phyloP scores from a whole-genome alignment of 2,113 vertebrate genomes.

The Anoura caudifer region DNA sequence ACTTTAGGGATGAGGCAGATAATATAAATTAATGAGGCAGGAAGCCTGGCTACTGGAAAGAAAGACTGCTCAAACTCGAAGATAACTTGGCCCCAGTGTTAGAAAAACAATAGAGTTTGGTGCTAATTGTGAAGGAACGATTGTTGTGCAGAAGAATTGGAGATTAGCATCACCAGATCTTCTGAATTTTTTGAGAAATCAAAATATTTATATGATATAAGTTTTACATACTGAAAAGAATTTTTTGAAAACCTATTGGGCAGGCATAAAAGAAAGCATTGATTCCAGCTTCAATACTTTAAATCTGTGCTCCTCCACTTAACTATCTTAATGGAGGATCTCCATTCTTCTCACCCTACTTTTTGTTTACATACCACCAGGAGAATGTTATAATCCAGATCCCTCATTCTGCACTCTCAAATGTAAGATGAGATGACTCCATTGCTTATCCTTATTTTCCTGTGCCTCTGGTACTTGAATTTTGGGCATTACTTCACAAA shows the following conservation, averaged over 20 bases:
- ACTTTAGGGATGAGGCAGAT: neutral
- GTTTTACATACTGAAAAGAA: neutral
- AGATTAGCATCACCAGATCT: neutral
- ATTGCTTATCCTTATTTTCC: neutral
- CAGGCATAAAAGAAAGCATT: neutral
- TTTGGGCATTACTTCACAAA: neutral
- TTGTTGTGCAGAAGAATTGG: neutral
- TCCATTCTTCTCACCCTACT: neutral
- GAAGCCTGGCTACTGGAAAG: neutral
- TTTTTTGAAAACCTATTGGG: neutral
- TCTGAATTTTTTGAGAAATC: neutral
- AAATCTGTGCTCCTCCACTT: neutral
- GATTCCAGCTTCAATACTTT: neutral
- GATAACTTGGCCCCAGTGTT: neutral
- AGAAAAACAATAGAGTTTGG: neutral
- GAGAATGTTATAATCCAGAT: neutral
- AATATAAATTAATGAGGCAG: neutral
- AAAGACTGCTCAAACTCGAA: neutral
- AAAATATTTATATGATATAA: neutral
- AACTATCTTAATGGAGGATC: neutral
- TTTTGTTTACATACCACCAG: neutral
- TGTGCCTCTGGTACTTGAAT: neutral
- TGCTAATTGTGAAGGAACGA: neutral
- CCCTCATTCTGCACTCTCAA: neutral
- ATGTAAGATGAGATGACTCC: neutral